Evolutionary conservation across 92 coral and sea anemone species (phyloP).

Genomic region (Epizoanthus stellaris): DNA sequence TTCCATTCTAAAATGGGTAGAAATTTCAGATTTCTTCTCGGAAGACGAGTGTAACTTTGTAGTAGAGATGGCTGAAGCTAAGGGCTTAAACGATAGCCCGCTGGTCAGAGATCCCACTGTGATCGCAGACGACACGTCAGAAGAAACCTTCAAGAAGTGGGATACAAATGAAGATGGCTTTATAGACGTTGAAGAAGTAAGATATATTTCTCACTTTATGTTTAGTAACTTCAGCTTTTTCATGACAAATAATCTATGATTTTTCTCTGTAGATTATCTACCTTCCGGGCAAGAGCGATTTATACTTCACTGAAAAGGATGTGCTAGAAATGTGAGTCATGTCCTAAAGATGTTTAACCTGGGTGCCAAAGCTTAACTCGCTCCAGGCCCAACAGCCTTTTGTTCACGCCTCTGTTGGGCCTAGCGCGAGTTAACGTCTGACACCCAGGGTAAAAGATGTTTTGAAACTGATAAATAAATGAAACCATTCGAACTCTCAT

Average conservation of each 20-base stretch:
- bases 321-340: constrained; percentile 76
- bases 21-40: constrained; percentile 93
- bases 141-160: constrained; percentile 77
- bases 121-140: constrained; percentile 53
- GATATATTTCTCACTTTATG: background rate
- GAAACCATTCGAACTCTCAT: no score
- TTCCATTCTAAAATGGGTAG: constrained; percentile 43
- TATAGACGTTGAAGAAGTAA: constrained; percentile 88
- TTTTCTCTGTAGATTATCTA: constrained; percentile 63
- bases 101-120: constrained; percentile 51
- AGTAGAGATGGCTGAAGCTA: constrained; percentile 84
- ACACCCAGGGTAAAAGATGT: no score
- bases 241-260: background rate
- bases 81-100: constrained; percentile 81
- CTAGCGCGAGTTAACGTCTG: no score
- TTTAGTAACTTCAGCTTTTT: no score
- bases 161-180: constrained; percentile 86
- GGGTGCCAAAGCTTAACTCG: no score
- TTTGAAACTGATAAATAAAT: no score
- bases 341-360: background rate
- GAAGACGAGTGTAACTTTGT: constrained; percentile 92
- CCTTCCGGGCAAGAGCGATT: constrained; percentile 78
- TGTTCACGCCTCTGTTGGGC: no score
- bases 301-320: constrained; percentile 76
- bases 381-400: no score